Evolutionary conservation across 2,113 vertebrate genomes (phyloP), one percentile per base, ranked within the genome.

Genomic region (Scalopus aquaticus): DNA sequence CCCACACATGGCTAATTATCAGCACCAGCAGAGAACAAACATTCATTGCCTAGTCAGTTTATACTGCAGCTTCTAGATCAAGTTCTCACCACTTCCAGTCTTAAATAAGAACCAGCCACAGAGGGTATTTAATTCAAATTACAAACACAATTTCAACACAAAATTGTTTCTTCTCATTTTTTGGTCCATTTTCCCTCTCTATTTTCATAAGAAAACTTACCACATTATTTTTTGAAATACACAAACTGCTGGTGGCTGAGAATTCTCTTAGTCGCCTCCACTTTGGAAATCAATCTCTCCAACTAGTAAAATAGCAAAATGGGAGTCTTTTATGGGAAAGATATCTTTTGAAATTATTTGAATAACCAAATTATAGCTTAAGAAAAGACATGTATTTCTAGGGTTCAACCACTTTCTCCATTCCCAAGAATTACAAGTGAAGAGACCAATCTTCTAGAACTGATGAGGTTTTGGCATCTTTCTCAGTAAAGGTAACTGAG

Each of bases 71-170:
- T 74, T 80, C 62, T 44, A 67, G 44, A 95, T 49, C 73, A 78
- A 80, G 44, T 13, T 67, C 88, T 88, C 85, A 80, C 93, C 81
- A 80, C 86, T 85, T 62, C 74, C 76, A 49, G 32, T 39, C 76
- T 70, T 85, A 86, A 94, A 85, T 73, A 91, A 96, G 64, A 94
- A 88, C 46, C 78, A 91, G 80, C 30, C 95, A 92, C 30, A 72
- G 56, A 73, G 62, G 70, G 77, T 94, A 88, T 65, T 96, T 64
- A 90, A 96, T 67, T 95, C 65, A 54, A 51, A 93, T 56, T 32
- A 24, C 32, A 88, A 93, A 72, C 32, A 65, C 80, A 95, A 77
- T 81, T 91, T 91, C 32, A 83, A 95, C 67, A 85, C 28, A 60
- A 69, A 30, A 76, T 87, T 44, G 94, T 56, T 92, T 88, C 37